Evolutionary conservation across 2,888 invertebrate genomes (phyloP).

Genomic region (Xestoiulus laeticollis): DNA sequence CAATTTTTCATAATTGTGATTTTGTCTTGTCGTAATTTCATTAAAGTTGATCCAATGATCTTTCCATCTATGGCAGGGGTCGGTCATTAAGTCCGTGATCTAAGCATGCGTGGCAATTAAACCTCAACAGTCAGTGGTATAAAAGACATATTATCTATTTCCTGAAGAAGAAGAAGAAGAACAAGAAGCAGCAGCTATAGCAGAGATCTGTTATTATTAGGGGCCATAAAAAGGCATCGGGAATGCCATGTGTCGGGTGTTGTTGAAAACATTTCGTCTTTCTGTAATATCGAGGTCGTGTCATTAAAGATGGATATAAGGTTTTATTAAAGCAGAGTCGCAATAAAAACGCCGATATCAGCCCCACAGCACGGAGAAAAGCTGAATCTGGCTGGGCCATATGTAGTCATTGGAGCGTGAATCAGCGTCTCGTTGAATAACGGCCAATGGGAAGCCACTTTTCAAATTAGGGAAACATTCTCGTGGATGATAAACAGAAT

Average conservation of each 20-base stretch:
- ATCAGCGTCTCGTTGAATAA: neutral
- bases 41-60: too few species aligned
- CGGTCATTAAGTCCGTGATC: slow-evolving; percentile 3
- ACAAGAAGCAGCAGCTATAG: too few species aligned
- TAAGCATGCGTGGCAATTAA: neutral
- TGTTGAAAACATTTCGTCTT: slow-evolving; percentile 22
- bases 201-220: neutral
- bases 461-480: slow-evolving; percentile 21
- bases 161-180: too few species aligned
- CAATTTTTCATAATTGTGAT: too few species aligned
- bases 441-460: slow-evolving; percentile 5
- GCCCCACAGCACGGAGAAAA: neutral
- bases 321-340: slow-evolving; percentile 16
- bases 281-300: neutral
- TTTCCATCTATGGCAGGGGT: too few species aligned
- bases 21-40: too few species aligned
- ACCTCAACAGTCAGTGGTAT: too few species aligned
- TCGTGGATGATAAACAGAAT: slow-evolving; percentile 12
- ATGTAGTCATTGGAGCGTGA: too few species aligned
- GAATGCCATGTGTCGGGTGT: neutral
- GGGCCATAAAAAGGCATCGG: neutral
- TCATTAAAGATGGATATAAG: slow-evolving; percentile 34
- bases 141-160: too few species aligned
- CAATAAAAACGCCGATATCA: neutral
- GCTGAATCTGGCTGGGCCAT: neutral